Conservation (phyloP, 2,888 invertebrate genomes). For the Stenchaetothrips biformis region DNA sequence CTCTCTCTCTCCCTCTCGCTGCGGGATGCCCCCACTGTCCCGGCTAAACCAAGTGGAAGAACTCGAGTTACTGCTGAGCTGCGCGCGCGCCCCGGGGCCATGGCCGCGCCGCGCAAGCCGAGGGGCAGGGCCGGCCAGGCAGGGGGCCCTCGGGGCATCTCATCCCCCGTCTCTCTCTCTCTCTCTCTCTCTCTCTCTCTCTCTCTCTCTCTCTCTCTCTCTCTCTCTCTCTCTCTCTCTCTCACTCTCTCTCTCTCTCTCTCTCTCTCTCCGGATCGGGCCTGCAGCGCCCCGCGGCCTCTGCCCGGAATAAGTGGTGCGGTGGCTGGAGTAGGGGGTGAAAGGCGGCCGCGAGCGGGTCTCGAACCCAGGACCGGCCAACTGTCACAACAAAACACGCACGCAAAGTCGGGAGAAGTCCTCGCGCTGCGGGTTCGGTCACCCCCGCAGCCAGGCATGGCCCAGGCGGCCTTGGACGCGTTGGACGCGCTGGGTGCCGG, state of each 20-base stretch:
- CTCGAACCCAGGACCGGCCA: no score
- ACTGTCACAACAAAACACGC: no score
- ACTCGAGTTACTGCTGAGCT: slow-evolving; percentile 22
- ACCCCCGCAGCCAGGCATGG: no score
- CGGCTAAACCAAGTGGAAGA: slow-evolving; percentile 23
- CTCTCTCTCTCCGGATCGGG: neutral
- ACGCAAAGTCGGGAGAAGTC: no score
- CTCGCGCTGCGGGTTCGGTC: no score
- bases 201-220: no score
- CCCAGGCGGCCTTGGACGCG: no score
- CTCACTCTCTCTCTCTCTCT: neutral
- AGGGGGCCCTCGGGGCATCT: neutral
- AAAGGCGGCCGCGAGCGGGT: no score
- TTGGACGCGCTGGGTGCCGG: no score
- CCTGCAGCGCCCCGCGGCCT: neutral
- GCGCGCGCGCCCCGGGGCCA: neutral
- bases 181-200: neutral
- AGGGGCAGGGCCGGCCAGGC: neutral
- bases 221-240: neutral
- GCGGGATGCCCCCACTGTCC: neutral
- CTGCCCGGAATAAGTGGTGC: slow-evolving; percentile 12
- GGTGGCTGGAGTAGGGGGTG: neutral
- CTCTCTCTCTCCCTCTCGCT: neutral
- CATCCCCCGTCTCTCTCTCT: neutral
- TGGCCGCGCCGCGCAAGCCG: neutral